These are phyloP conservation scores for Labroides dimidiatus DNA, from an alignment of 2,797 vertebrate genomes.

Conservation along the genomic window DNA sequence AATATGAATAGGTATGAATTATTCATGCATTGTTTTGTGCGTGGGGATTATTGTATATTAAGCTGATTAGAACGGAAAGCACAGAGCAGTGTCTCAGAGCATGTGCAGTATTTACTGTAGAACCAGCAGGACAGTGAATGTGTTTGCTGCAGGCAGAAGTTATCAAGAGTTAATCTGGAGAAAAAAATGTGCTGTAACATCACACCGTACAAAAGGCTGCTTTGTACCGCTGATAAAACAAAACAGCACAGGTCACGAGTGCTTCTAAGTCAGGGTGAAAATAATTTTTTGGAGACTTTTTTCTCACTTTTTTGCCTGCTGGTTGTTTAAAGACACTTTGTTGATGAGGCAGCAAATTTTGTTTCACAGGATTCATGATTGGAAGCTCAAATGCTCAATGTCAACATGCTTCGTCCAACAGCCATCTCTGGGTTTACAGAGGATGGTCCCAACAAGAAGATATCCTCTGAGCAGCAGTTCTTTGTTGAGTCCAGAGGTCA, in stretches of 20 bases:
- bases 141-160: slow-evolving; percentile 23
- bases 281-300: background rate
- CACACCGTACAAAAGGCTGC: background rate
- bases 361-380: background rate
- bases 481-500: no score
- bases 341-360: background rate
- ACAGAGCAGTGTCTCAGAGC: slow-evolving; percentile 27
- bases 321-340: background rate
- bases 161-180: slow-evolving; percentile 3
- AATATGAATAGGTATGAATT: slow-evolving; percentile 55
- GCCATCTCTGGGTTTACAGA: no score
- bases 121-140: slow-evolving; percentile 42
- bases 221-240: background rate
- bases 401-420: no score
- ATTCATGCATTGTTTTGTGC: slow-evolving; percentile 59
- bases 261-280: background rate
- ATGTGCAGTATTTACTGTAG: slow-evolving; percentile 35
- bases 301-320: background rate
- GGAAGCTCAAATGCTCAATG: no score
- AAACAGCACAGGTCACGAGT: background rate
- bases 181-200: background rate
- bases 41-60: slow-evolving; percentile 52
- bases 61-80: slow-evolving; percentile 39
- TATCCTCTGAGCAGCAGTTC: no score
- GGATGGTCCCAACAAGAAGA: no score